phyloP scores from a whole-genome alignment of 2,113 vertebrate species.

The Corythaeola cristata region DNA sequence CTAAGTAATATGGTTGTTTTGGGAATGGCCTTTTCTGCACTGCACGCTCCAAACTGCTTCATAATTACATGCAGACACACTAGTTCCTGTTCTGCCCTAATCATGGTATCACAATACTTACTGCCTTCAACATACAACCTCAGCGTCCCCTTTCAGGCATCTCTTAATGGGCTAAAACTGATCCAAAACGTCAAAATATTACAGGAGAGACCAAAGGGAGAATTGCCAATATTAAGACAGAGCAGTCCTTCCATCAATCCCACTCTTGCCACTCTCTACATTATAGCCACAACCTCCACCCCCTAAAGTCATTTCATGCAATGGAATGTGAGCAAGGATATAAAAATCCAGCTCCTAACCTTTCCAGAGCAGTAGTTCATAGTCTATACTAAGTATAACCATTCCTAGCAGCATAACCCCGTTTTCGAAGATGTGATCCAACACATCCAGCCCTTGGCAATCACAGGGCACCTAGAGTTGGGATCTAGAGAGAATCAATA shows the following conservation, averaged over 20 bases:
- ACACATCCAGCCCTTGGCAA: not conserved
- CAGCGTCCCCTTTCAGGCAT: not conserved
- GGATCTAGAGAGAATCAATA: not conserved
- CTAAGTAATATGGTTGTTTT: conserved; percentile 13
- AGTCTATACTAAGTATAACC: not conserved
- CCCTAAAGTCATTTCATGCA: not conserved
- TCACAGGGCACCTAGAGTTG: not conserved
- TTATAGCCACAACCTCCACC: not conserved
- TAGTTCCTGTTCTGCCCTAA: not conserved
- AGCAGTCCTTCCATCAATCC: not conserved
- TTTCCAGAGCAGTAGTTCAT: not conserved
- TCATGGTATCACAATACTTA: not conserved
- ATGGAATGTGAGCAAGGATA: not conserved
- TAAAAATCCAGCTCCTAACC: not conserved
- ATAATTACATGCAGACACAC: conserved; percentile 36
- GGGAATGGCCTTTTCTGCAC: conserved; percentile 26
- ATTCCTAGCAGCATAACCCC: not conserved
- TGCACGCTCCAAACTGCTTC: not conserved
- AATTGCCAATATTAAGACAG: not conserved
- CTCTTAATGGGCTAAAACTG: not conserved
- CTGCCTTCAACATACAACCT: not conserved
- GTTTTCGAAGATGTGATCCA: not conserved
- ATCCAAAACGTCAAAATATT: not conserved
- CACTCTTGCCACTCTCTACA: not conserved
- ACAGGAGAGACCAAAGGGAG: not conserved